These are phyloP conservation scores for Nipponacmea schrenckii DNA, from an alignment of 2,888 invertebrate species.

Conservation along the genomic window DNA sequence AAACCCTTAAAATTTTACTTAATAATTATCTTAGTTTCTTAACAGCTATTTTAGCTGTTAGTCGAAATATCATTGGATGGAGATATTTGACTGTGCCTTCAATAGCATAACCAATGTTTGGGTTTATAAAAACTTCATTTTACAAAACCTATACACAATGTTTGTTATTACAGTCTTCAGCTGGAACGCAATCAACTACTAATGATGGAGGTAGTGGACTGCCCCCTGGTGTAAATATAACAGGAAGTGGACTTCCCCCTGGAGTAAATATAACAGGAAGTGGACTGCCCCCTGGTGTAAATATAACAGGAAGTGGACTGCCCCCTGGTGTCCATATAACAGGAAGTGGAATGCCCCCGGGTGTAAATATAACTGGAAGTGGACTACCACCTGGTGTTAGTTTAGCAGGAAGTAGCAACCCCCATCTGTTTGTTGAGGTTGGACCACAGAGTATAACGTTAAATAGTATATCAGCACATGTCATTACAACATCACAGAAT, in stretches of 20 bases:
- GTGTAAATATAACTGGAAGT: not conserved
- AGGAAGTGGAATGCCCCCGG: slow-evolving; percentile 2
- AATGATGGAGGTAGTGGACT: not conserved
- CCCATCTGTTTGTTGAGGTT: slow-evolving; percentile 73
- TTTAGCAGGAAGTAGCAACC: slow-evolving; percentile 27
- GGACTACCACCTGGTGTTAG: slow-evolving; percentile 11
- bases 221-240: not conserved
- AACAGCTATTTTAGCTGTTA: too few relatives aligned
- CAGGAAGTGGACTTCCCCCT: too few relatives aligned
- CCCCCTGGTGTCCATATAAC: not conserved
- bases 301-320: not conserved
- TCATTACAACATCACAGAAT: slow-evolving; percentile 40
- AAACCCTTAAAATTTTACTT: too few relatives aligned
- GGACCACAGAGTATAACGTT: slow-evolving; percentile 69
- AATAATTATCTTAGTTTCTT: too few relatives aligned
- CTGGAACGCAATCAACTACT: not conserved
- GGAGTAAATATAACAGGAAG: too few relatives aligned
- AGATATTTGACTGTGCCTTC: too few relatives aligned
- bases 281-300: not conserved
- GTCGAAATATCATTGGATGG: too few relatives aligned
- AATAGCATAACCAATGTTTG: too few relatives aligned
- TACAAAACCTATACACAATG: too few relatives aligned
- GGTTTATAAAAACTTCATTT: too few relatives aligned
- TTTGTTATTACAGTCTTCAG: not conserved
- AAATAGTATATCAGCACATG: slow-evolving; percentile 69